phyloP scores from a whole-genome alignment of 2,888 invertebrate species.

The Sinotaia quadrata region DNA sequence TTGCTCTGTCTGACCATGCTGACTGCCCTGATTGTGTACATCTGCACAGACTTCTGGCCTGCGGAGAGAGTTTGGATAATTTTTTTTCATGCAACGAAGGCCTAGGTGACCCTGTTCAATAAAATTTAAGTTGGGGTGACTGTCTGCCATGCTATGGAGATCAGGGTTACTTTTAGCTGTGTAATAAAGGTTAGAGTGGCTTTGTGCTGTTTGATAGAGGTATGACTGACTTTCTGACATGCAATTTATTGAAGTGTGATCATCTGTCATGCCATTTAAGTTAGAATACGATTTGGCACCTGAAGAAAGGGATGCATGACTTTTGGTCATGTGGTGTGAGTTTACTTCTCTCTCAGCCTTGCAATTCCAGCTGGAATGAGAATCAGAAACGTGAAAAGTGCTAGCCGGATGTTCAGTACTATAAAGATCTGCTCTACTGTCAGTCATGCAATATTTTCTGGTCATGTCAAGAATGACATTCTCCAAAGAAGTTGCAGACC shows the following conservation, averaged over 20 bases:
- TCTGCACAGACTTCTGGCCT: too few species aligned
- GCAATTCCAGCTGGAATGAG: not conserved
- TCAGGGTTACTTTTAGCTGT: conserved; percentile 4
- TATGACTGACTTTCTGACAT: not conserved
- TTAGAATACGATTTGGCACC: not conserved
- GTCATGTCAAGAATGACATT: conserved; percentile 53
- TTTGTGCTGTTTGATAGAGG: not conserved
- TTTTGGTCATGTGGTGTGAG: not conserved
- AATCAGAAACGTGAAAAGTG: not conserved
- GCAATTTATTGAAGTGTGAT: conserved; percentile 1
- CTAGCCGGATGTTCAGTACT: not conserved
- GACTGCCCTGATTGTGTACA: too few species aligned
- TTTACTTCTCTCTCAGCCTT: conserved; percentile 2
- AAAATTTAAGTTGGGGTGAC: not conserved
- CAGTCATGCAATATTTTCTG: conserved; percentile 40
- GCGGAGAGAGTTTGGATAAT: too few species aligned
- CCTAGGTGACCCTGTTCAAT: not conserved
- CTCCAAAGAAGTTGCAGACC: conserved; percentile 65
- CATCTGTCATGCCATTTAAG: conserved; percentile 1
- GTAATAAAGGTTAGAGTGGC: not conserved
- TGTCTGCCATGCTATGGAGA: not conserved
- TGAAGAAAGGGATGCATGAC: conserved; percentile 2
- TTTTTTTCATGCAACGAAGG: not conserved
- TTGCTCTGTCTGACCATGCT: not conserved
- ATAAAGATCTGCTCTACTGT: conserved; percentile 22